Percentiles rank a stretch among this genome's conserved stretches.
Conservation (phyloP, 1,140 invertebrate genomes). For the Zeugodacus cucurbitae region DNA sequence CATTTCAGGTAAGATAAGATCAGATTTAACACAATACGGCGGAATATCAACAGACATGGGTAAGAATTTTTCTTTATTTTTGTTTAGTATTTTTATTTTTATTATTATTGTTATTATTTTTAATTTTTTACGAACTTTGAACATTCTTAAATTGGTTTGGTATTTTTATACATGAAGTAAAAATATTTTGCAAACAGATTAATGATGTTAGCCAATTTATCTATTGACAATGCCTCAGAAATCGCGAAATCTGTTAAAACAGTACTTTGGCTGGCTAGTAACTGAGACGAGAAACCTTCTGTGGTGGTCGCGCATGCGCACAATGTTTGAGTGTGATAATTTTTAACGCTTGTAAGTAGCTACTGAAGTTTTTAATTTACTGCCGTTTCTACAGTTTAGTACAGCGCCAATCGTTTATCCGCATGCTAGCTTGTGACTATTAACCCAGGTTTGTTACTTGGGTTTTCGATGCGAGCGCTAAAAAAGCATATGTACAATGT, state of each 20-base stretch:
- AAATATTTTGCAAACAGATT: neutral
- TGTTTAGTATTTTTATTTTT: constrained; percentile 37
- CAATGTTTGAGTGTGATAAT: neutral
- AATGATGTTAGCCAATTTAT: too few relatives aligned
- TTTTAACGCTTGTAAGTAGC: neutral
- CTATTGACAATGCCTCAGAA: too few relatives aligned
- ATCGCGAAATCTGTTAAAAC: too few relatives aligned
- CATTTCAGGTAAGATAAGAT: constrained; percentile 66
- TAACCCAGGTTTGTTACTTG: neutral
- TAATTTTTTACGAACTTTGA: constrained; percentile 34
- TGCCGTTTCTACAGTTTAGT: neutral
- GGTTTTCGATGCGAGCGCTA: neutral
- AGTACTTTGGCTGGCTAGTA: neutral
- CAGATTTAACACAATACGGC: constrained; percentile 66
- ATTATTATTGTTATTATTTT: constrained; percentile 43
- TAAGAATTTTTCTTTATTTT: constrained; percentile 65
- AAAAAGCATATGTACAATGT: too few relatives aligned
- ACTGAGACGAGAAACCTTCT: neutral
- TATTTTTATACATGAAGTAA: neutral
- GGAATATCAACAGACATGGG: constrained; percentile 66
- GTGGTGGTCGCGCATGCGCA: neutral
- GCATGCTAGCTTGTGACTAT: too few relatives aligned
- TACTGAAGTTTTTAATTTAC: neutral
- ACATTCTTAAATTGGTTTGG: neutral
- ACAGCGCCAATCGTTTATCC: neutral